Evolutionary conservation across 2,888 invertebrate genomes (phyloP).

Genomic region (Drosophila limbata): DNA sequence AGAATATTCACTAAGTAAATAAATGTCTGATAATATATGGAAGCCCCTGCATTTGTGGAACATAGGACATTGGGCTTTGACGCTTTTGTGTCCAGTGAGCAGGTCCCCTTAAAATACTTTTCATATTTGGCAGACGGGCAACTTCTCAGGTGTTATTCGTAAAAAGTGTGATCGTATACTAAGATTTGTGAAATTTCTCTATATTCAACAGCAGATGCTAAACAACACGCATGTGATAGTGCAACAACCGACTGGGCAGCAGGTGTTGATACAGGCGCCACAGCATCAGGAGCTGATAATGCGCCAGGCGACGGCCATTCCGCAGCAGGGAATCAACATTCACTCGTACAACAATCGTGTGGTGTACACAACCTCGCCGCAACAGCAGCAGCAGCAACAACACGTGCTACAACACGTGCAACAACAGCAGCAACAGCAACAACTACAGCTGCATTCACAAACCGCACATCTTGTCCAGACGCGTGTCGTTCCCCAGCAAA

Average conservation of each 20-base stretch:
- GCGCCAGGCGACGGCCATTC: constrained; percentile 80
- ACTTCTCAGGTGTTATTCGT: no score
- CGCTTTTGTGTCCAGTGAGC: no score
- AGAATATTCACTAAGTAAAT: background rate
- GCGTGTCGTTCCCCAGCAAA: constrained; percentile 71
- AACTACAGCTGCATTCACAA: constrained; percentile 73
- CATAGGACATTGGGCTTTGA: no score
- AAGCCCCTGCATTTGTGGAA: no score
- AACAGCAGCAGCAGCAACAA: constrained; percentile 63
- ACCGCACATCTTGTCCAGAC: constrained; percentile 79
- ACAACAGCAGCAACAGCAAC: constrained; percentile 68
- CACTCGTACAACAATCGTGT: constrained; percentile 80
- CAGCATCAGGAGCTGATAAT: constrained; percentile 84
- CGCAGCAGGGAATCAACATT: constrained; percentile 80
- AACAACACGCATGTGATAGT: constrained; percentile 83
- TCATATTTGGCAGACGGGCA: no score
- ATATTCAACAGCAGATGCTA: constrained; percentile 61
- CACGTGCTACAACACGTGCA: constrained; percentile 65
- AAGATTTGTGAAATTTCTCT: background rate
- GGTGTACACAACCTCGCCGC: constrained; percentile 67
- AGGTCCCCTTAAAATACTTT: no score
- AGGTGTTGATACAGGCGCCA: constrained; percentile 82
- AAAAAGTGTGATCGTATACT: background rate
- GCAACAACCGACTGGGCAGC: constrained; percentile 81
- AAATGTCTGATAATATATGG: no score